These are phyloP conservation scores for Platycheirus albimanus DNA, from an alignment of 2,888 invertebrate species.

Conservation along the genomic window DNA sequence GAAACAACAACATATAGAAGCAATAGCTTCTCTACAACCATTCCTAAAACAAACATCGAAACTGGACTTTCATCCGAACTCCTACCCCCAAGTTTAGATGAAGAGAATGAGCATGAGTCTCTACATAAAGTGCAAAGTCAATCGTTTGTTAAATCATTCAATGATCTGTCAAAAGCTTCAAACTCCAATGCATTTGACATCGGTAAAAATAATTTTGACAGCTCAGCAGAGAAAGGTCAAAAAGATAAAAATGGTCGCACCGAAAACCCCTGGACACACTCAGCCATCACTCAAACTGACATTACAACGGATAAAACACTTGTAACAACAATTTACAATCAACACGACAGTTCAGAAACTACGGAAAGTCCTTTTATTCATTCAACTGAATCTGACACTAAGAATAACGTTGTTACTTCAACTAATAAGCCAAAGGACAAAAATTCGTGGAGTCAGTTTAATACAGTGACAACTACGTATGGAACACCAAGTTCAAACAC, in stretches of 20 bases:
- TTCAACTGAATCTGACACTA: background rate
- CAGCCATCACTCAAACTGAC: constrained; percentile 16
- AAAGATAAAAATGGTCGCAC: background rate
- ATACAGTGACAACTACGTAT: background rate
- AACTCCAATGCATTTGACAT: constrained; percentile 45
- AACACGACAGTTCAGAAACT: constrained; percentile 1
- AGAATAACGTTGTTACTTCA: constrained; percentile 12
- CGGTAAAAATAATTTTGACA: constrained; percentile 35
- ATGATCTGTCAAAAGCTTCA: constrained; percentile 76
- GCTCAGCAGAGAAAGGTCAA: constrained; percentile 31
- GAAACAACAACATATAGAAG: constrained; percentile 63
- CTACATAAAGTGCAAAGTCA: constrained; percentile 88
- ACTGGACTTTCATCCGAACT: constrained; percentile 80
- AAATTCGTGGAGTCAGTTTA: no score
- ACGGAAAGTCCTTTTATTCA: no score
- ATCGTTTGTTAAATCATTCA: constrained; percentile 86
- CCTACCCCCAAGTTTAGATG: constrained; percentile 83
- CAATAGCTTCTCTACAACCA: constrained; percentile 33
- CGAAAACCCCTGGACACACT: constrained; percentile 28
- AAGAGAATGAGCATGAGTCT: constrained; percentile 86
- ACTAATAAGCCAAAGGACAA: background rate
- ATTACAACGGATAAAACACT: constrained; percentile 1
- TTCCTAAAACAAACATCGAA: constrained; percentile 38
- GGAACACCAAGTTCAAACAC: background rate
- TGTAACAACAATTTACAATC: constrained; percentile 1